Evolutionary conservation across 2,113 vertebrate species (phyloP).

Genomic region (Platanista minor): DNA sequence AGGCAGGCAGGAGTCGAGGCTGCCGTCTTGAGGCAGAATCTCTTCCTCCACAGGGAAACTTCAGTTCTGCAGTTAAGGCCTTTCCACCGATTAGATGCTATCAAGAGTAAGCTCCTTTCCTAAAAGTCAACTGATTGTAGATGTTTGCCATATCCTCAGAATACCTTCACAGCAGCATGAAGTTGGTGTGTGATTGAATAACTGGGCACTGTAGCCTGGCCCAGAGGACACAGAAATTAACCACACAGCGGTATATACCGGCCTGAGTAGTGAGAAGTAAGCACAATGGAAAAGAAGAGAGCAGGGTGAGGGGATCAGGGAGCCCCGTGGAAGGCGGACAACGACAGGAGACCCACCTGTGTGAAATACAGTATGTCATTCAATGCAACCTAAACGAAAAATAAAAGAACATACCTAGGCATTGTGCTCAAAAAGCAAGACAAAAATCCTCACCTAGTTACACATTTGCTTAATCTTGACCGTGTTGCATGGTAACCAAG

Average conservation of each 20-base stretch:
- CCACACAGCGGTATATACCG: rapidly evolving
- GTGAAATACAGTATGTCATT: not conserved
- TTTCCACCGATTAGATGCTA: not conserved
- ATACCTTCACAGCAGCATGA: not conserved
- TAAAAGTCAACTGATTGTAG: not conserved
- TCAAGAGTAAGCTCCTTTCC: not conserved
- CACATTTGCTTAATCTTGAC: not conserved
- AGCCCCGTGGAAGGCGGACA: not conserved
- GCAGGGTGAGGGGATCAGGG: not conserved
- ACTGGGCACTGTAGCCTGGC: not conserved
- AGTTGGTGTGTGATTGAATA: not conserved
- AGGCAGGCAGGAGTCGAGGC: not conserved
- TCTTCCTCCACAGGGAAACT: not conserved
- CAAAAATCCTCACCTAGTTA: not conserved
- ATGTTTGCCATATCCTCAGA: not conserved
- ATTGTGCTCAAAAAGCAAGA: not conserved
- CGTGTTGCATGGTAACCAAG: rapidly evolving
- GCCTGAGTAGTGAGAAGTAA: no score
- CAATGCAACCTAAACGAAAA: not conserved
- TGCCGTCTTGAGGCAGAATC: not conserved
- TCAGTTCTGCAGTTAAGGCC: not conserved
- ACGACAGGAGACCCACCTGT: not conserved
- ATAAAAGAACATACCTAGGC: not conserved
- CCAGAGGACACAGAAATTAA: not conserved
- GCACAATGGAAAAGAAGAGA: not conserved